Evolutionary conservation across 2,113 vertebrate genomes (phyloP).

Genomic region (Willisornis vidua): DNA sequence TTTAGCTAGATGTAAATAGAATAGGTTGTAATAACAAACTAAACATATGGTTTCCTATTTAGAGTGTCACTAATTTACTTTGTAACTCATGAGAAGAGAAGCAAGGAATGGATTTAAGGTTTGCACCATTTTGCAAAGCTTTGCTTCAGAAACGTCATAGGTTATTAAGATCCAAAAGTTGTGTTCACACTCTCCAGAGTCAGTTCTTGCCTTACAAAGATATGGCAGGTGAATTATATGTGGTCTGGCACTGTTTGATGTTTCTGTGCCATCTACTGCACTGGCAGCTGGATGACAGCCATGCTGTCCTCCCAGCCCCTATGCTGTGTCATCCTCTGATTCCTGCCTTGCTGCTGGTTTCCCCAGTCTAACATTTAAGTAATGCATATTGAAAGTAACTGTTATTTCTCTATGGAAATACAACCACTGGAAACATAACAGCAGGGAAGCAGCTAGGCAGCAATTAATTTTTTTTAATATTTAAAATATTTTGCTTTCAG

Average conservation of each 20-base stretch:
- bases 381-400: background rate
- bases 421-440: background rate
- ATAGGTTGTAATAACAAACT: background rate
- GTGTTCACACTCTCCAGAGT: background rate
- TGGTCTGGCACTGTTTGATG: background rate
- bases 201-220: background rate
- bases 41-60: background rate
- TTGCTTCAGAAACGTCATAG: background rate
- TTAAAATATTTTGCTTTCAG: slow-evolving; percentile 38
- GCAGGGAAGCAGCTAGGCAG: background rate
- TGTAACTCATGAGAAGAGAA: background rate
- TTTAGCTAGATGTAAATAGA: background rate
- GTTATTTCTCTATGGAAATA: background rate
- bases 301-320: background rate
- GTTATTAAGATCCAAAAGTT: background rate
- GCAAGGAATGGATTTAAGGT: background rate
- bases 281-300: background rate
- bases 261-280: background rate
- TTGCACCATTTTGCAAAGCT: background rate
- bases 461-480: background rate
- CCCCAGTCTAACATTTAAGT: background rate
- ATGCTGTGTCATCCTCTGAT: background rate
- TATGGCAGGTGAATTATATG: background rate
- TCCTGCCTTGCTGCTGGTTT: background rate
- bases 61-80: background rate